A percentile compares a stretch with the other conserved stretches of the same genome.
Evolutionary conservation across 2,888 invertebrate species (phyloP).

Genomic region (Eupithecia pulchellata): DNA sequence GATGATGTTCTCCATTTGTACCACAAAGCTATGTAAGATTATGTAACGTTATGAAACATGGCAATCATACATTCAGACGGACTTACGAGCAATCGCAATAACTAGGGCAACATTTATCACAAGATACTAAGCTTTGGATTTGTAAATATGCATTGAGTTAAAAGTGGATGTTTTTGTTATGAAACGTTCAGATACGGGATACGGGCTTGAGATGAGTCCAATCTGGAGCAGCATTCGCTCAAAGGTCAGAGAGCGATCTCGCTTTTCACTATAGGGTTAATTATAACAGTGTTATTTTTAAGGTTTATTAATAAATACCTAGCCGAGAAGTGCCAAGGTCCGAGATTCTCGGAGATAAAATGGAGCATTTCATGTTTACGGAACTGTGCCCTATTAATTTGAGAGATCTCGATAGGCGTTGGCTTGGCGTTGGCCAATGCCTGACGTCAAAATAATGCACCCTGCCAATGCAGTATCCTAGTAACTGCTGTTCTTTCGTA

Average conservation of each 20-base stretch:
- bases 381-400: constrained; percentile 64
- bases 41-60: constrained; percentile 33
- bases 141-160: constrained; percentile 6
- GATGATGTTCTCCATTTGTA: constrained; percentile 34
- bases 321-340: constrained; percentile 12
- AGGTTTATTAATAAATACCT: constrained; percentile 7
- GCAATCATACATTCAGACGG: constrained; percentile 27
- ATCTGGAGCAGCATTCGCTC: constrained; percentile 16
- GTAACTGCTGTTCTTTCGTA: not conserved
- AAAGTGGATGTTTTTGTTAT: constrained; percentile 16
- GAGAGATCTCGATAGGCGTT: constrained; percentile 53
- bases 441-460: constrained; percentile 32
- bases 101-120: constrained; percentile 7
- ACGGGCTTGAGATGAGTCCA: constrained; percentile 19
- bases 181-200: constrained; percentile 14
- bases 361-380: constrained; percentile 56
- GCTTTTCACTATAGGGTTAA: constrained; percentile 14
- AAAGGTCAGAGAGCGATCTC: constrained; percentile 25
- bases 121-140: not conserved
- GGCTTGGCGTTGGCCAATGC: constrained; percentile 41
- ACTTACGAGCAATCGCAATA: constrained; percentile 2
- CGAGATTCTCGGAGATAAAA: constrained; percentile 21
- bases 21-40: too few relatives aligned
- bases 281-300: not conserved
- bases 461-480: constrained; percentile 10